Evolutionary conservation across 2,888 invertebrate species (phyloP), one percentile per base, ranked within the genome.

Genomic region (Pinctada fucata): DNA sequence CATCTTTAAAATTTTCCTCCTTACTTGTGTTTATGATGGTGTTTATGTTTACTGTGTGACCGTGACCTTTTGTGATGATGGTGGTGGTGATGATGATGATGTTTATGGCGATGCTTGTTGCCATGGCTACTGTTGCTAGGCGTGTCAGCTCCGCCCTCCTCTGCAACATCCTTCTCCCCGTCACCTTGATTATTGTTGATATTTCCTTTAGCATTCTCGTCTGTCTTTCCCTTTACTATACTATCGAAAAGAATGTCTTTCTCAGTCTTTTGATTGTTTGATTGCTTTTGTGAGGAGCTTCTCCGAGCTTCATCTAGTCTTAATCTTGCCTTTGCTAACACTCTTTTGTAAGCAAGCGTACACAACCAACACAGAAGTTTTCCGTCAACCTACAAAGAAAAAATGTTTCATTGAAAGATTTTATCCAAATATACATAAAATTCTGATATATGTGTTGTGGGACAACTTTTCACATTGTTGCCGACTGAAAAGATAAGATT

Each of bases 311-410:
- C 88, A 13, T 88, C 88, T 48, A 77, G 58, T 45, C 88, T 84
- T 71, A 85, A 76, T 71, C 88, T 86, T 8, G 98, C 97, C 91
- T 97, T 97, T 1, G 97, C 96, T 89, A 98, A 93, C 0, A 98
- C 97, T 87, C 98, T 94, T 93, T 97, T 98, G 92, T 96, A 97
- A 0, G 97, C 97, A 87, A 97, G 94, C 16, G 97, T 97, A 93
- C 98, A 99, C 79, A 98, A 94, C 98, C 98, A 99, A 93, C 98
- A 99, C 51, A 98, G 94, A 79, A 97, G 93, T 93, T 98, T 98
- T 3, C 98, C 98, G 93, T 98, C 98, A 84, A 97, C 96, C 97
- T 98, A 93, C 75, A 94, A 93, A 52, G 47, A 65, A 80, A 72
- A 72, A 78, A 45, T 4, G 13, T 4, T 4, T 13, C 69, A 69